Percentiles rank a stretch among this genome's conserved stretches.
Conservation (phyloP, 1,140 invertebrate species). For the Lasaia peninsularis region DNA sequence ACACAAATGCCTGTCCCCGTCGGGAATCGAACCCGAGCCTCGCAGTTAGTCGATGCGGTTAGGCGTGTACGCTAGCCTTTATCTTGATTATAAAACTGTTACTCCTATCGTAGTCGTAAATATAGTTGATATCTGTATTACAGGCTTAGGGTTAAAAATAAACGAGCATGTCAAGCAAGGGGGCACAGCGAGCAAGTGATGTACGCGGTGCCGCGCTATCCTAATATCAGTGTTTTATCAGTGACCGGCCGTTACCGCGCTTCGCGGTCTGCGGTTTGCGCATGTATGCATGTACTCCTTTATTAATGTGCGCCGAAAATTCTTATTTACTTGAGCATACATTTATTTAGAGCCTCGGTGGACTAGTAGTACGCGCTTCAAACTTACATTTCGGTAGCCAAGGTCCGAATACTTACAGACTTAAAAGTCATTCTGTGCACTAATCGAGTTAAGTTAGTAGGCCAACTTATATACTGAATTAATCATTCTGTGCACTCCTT, state of each 20-base stretch:
- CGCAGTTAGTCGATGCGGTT: too few species aligned
- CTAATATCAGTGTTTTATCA: constrained; percentile 72
- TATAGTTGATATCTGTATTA: constrained; percentile 12
- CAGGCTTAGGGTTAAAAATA: constrained; percentile 29
- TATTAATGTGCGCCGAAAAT: constrained; percentile 2
- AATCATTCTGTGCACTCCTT: too few species aligned
- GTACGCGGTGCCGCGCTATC: constrained; percentile 47
- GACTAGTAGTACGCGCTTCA: too few species aligned
- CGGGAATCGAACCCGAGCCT: too few species aligned
- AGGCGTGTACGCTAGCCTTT: too few species aligned
- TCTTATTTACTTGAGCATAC: neutral
- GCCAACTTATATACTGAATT: too few species aligned
- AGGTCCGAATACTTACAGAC: too few species aligned
- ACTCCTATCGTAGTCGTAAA: constrained; percentile 1
- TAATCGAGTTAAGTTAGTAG: too few species aligned
- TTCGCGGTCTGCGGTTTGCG: constrained; percentile 37
- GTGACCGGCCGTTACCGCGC: constrained; percentile 39
- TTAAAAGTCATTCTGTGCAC: too few species aligned
- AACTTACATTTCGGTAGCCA: too few species aligned
- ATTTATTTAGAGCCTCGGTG: too few species aligned
- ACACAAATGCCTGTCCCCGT: too few species aligned
- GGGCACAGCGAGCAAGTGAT: constrained; percentile 38
- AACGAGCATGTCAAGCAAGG: constrained; percentile 35
- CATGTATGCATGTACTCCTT: constrained; percentile 15
- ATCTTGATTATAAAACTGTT: neutral